These are phyloP conservation scores for Tupaia chinensis DNA, from an alignment of 2,113 vertebrate genomes.

Conservation along the genomic window DNA sequence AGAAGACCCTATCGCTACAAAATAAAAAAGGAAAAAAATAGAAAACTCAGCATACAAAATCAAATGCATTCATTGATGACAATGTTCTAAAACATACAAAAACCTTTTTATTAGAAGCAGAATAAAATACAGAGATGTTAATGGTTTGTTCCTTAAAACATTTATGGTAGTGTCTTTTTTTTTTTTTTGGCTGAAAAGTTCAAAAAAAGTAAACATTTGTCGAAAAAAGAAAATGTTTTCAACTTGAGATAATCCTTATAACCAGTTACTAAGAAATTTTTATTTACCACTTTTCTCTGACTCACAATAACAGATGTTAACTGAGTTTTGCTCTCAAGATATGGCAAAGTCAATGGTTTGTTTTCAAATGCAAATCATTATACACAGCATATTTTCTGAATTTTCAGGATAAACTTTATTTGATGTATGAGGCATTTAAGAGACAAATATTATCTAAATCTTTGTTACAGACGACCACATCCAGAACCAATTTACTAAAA, in stretches of 20 bases:
- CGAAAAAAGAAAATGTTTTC: slow-evolving; percentile 46
- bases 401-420: slow-evolving; percentile 50
- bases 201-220: slow-evolving; percentile 57
- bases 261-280: slow-evolving; percentile 22
- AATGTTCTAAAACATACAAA: slow-evolving; percentile 62
- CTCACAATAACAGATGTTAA: slow-evolving; percentile 42
- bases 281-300: slow-evolving; percentile 46
- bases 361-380: slow-evolving; percentile 59
- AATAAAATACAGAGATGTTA: slow-evolving; percentile 46
- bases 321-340: slow-evolving; percentile 33
- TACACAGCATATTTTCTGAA: slow-evolving; percentile 51
- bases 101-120: slow-evolving; percentile 38
- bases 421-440: background rate
- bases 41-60: background rate
- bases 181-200: slow-evolving; percentile 25
- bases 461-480: slow-evolving; percentile 10
- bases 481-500: slow-evolving; percentile 59
- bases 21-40: background rate
- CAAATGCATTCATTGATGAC: slow-evolving; percentile 33
- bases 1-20: too few species aligned
- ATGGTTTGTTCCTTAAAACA: background rate
- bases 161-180: background rate
- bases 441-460: slow-evolving; percentile 37
- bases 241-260: slow-evolving; percentile 51
- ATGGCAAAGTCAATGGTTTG: slow-evolving; percentile 39